phyloP scores from a whole-genome alignment of 2,888 invertebrate genomes.

The Tortricodes alternella region DNA sequence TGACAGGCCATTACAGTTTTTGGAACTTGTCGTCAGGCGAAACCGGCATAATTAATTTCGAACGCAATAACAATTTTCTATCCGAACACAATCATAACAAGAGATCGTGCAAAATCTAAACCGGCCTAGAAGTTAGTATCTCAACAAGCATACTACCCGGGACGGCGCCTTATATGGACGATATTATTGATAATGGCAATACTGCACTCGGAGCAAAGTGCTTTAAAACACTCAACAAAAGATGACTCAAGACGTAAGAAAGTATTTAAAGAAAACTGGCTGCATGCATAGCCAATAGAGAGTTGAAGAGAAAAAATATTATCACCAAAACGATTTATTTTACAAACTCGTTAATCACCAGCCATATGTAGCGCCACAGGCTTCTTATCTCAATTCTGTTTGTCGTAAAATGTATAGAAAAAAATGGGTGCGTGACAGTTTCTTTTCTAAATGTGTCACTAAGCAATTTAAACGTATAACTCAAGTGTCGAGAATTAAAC shows the following conservation, averaged over 20 bases:
- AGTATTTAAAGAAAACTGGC: neutral
- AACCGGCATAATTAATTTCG: neutral
- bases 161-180: constrained; percentile 47
- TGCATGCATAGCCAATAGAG: neutral
- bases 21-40: neutral
- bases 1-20: neutral
- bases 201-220: constrained; percentile 40
- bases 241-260: constrained; percentile 31
- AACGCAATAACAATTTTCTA: constrained; percentile 6
- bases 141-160: constrained; percentile 31
- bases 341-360: constrained; percentile 42
- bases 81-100: constrained; percentile 7
- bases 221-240: constrained; percentile 35
- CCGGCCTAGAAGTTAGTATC: neutral
- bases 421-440: constrained; percentile 48
- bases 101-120: constrained; percentile 24
- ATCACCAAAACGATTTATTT: constrained; percentile 41
- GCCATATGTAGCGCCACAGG: constrained; percentile 40
- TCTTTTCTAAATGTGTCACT: constrained; percentile 55
- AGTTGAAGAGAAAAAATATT: constrained; percentile 10
- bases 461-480: constrained; percentile 49
- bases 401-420: constrained; percentile 44
- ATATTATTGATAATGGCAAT: constrained; percentile 52
- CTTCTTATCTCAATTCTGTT: constrained; percentile 47
- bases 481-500: constrained; percentile 55